Conservation (phyloP, 2,888 invertebrate genomes). For the Hypena proboscidalis region DNA sequence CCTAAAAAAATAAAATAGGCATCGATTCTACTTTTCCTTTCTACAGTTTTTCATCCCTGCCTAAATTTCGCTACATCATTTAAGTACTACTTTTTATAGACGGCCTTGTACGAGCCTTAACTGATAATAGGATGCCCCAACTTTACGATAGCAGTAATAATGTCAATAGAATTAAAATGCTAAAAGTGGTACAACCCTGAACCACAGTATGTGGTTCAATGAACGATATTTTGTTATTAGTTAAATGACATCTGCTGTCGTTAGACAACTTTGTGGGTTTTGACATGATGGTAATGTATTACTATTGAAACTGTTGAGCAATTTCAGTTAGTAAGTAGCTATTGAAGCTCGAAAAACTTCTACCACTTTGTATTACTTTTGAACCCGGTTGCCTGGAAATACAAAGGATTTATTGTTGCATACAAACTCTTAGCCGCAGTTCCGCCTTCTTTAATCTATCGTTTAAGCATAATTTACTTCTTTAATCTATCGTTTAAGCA, state of each 20-base stretch:
- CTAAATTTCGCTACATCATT: slow-evolving; percentile 17
- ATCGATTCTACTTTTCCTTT: no score
- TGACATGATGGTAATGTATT: slow-evolving; percentile 25
- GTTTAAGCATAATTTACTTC: no score
- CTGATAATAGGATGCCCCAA: slow-evolving; percentile 21
- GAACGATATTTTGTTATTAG: slow-evolving; percentile 17
- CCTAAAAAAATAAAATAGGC: no score
- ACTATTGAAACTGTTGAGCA: slow-evolving; percentile 12
- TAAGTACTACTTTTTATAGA: slow-evolving; percentile 22
- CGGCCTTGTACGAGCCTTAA: slow-evolving; percentile 23
- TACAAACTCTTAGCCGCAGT: no score
- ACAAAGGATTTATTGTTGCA: no score
- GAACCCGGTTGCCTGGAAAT: no score
- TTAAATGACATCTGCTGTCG: slow-evolving; percentile 4
- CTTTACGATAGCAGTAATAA: slow-evolving; percentile 23
- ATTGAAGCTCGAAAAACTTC: no score
- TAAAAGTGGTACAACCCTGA: slow-evolving; percentile 17
- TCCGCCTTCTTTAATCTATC: no score
- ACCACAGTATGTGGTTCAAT: slow-evolving; percentile 21
- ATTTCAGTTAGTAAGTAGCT: no score
- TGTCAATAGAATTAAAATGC: slow-evolving; percentile 16
- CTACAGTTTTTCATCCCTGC: neutral
- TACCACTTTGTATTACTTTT: no score
- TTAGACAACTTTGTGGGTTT: slow-evolving; percentile 18
- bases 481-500: no score